Evolutionary conservation across 35 echinoderm and acorn worm genomes (phyloP).

Genomic region (Diadema setosum): DNA sequence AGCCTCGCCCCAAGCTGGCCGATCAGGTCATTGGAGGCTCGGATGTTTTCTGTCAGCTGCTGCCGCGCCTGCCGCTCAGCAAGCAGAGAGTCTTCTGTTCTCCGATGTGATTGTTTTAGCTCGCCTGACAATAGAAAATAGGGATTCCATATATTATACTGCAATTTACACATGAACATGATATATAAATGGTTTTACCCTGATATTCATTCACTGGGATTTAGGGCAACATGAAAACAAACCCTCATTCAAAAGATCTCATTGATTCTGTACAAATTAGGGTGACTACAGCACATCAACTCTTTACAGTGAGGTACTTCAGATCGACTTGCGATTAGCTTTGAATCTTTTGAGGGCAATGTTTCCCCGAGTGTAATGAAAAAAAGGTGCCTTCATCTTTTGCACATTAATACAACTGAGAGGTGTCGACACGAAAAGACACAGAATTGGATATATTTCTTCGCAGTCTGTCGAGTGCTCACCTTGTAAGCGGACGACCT

Average conservation of each 20-base stretch:
- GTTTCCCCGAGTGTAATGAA: not conserved
- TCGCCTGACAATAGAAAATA: slow-evolving; percentile 81
- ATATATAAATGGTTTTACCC: no score
- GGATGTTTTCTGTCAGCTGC: slow-evolving; percentile 91
- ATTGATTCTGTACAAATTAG: no score
- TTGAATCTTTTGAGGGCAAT: no score
- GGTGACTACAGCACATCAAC: no score
- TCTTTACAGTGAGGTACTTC: no score
- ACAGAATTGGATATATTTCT: not conserved
- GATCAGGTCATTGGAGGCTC: slow-evolving; percentile 94
- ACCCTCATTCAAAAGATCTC: no score
- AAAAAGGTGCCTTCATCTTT: not conserved
- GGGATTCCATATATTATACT: no score
- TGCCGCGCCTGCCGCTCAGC: slow-evolving; percentile 69
- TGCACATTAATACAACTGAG: not conserved
- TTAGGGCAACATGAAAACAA: no score
- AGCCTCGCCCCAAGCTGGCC: slow-evolving; percentile 93
- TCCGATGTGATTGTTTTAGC: slow-evolving; percentile 76
- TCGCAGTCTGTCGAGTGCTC: not conserved
- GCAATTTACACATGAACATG: no score
- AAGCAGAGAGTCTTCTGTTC: slow-evolving; percentile 68
- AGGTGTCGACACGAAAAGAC: not conserved
- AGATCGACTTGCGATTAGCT: no score
- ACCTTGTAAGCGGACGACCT: slow-evolving; percentile 95
- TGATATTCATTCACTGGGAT: no score